Conservation (phyloP, 2,113 vertebrate genomes). For the Pontoporia blainvillei region DNA sequence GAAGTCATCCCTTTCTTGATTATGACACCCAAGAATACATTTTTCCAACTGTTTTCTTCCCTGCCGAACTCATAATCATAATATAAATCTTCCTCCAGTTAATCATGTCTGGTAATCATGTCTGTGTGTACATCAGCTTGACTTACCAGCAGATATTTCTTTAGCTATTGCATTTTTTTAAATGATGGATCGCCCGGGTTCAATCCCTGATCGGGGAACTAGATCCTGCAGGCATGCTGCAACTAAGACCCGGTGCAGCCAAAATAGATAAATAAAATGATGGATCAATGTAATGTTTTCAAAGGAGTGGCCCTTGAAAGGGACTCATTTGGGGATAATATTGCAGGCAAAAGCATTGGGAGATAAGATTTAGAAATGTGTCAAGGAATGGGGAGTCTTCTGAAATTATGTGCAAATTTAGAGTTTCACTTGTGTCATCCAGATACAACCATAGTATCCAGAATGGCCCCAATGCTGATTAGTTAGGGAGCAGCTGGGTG, state of each 20-base stretch:
- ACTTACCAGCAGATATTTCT: conserved; percentile 57
- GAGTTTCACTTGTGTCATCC: not conserved
- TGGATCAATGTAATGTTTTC: not conserved
- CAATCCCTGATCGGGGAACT: too few species aligned
- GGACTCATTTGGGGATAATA: not conserved
- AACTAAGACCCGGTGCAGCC: too few species aligned
- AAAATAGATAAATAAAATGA: not conserved
- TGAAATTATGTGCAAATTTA: conserved; percentile 38
- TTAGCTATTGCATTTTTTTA: conserved; percentile 39
- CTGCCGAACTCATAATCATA: not conserved
- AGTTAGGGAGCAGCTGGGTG: not conserved
- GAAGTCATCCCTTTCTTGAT: conserved; percentile 18
- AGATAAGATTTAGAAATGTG: conserved; percentile 51
- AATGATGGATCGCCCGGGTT: not conserved
- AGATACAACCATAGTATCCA: not conserved
- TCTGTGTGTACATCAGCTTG: conserved; percentile 27
- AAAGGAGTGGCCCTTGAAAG: conserved; percentile 4
- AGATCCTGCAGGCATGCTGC: too few species aligned
- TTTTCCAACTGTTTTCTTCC: conserved; percentile 9
- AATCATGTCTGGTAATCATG: conserved; percentile 33
- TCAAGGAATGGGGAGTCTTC: conserved; percentile 2
- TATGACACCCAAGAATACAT: not conserved
- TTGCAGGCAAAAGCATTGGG: conserved; percentile 31
- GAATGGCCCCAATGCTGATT: not conserved
- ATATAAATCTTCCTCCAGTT: not conserved